Evolutionary conservation across 2,888 invertebrate genomes (phyloP), one percentile per base, ranked within the genome.

Genomic region (Drosophila kanekoi): DNA sequence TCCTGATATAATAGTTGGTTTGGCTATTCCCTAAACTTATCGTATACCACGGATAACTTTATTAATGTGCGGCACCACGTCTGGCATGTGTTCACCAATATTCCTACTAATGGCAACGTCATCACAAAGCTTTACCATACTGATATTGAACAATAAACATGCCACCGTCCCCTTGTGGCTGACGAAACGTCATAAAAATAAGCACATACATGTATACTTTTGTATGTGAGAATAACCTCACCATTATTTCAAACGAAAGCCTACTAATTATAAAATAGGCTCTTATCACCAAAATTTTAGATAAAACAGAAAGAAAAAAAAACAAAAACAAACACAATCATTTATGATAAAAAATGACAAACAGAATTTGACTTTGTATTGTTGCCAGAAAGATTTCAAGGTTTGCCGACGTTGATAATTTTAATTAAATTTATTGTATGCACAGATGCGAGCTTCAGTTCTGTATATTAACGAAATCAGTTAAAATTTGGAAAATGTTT

Each of bases 181-280:
- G 62, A 58, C 61, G 68, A 65, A 69, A 73, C 78, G 81, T 80
- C 87, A 81, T 83, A 83, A 68, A 81, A 67, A 28, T 35, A 1
- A 23, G 14, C 3, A 18, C 41, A 23, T 18, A 38, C n/a, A n/a
- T 43, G 20, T 38, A 52, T 37, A n/a, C n/a, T n/a, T n/a, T n/a
- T 52, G 38, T 33, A 47, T 53, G 44, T 5, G 32, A 40, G 62
- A 45, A 53, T 57, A 45, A 35, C 11, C 8, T 13, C 37, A 37
- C 40, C 41, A 44, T 33, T 52, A 57, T 23, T 60, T 72, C 43
- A 38, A 35, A 18, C 33, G 47, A 40, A 60, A 47, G 47, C 11
- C 35, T n/a, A 14, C 57, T 43, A 53, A 57, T 47, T 57, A 64
- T 61, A 67, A 67, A 72, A 53, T 40, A 40, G 45, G 35, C 10